Conservation (phyloP, 2,113 vertebrate genomes). For the Phyllostomus hastatus region DNA sequence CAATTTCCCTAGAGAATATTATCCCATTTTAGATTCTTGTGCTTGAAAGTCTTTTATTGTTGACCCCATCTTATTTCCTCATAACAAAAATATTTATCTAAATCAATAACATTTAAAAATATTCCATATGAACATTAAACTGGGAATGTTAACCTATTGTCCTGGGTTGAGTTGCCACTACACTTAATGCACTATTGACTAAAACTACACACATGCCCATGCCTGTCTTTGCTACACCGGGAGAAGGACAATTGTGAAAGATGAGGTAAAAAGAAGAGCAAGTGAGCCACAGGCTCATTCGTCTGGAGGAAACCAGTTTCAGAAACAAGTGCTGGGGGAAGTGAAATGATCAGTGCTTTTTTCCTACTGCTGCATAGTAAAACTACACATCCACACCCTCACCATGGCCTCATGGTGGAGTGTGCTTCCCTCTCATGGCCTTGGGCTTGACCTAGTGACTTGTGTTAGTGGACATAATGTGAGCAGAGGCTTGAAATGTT, state of each 20-base stretch:
- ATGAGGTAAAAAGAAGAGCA: not conserved
- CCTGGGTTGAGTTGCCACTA: not conserved
- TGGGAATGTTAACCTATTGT: not conserved
- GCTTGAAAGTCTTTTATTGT: not conserved
- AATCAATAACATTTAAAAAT: not conserved
- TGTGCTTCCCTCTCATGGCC: not conserved
- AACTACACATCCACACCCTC: too few relatives aligned
- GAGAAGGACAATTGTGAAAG: not conserved
- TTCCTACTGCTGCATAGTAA: not conserved
- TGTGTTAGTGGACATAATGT: not conserved
- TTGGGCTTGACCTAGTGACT: not conserved
- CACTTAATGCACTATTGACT: not conserved
- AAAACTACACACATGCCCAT: not conserved
- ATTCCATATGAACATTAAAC: not conserved
- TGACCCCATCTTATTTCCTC: not conserved
- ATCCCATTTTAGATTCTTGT: not conserved
- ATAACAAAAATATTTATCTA: not conserved
- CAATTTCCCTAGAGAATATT: not conserved
- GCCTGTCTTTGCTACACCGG: not conserved
- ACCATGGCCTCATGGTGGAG: not conserved
- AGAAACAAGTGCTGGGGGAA: not conserved
- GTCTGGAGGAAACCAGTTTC: not conserved
- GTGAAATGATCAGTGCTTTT: too few relatives aligned
- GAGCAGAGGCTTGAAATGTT: not conserved
- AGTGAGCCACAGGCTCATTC: not conserved